Evolutionary conservation across 2,113 vertebrate genomes (phyloP).

Genomic region (Nesogale talazaci): DNA sequence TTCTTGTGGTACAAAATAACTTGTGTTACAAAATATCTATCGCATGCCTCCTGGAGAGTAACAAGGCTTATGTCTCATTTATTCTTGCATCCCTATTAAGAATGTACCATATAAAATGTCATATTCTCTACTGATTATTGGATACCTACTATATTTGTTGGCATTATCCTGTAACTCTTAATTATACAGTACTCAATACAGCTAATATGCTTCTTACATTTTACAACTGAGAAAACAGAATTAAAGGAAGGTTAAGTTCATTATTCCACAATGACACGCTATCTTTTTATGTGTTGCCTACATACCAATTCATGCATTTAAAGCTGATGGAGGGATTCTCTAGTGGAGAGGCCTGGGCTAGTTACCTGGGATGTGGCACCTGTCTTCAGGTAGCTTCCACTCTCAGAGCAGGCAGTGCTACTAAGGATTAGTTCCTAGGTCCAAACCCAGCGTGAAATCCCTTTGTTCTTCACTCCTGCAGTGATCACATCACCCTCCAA

Average conservation of each 20-base stretch:
- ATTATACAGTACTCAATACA: not conserved
- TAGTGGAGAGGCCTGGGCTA: rapidly evolving
- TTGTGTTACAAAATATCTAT: not conserved
- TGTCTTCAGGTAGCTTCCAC: too few species aligned
- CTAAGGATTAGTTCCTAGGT: not conserved
- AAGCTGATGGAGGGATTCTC: too few species aligned
- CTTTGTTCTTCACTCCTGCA: too few species aligned
- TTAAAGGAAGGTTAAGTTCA: not conserved
- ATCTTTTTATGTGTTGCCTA: too few species aligned
- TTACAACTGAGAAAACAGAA: not conserved
- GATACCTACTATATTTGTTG: not conserved
- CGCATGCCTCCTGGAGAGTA: rapidly evolving
- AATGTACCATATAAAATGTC: rapidly evolving
- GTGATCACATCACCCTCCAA: not conserved
- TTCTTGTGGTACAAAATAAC: too few species aligned
- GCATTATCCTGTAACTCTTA: not conserved
- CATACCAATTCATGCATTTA: not conserved
- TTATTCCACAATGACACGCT: not conserved
- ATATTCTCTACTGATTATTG: not conserved
- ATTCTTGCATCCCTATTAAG: not conserved
- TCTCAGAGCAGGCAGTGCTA: too few species aligned
- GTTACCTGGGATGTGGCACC: not conserved
- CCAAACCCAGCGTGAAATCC: not conserved
- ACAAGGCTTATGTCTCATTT: too few species aligned
- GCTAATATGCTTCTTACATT: not conserved